phyloP scores from a whole-genome alignment of 2,888 invertebrate genomes.

The Schizaphis graminum region DNA sequence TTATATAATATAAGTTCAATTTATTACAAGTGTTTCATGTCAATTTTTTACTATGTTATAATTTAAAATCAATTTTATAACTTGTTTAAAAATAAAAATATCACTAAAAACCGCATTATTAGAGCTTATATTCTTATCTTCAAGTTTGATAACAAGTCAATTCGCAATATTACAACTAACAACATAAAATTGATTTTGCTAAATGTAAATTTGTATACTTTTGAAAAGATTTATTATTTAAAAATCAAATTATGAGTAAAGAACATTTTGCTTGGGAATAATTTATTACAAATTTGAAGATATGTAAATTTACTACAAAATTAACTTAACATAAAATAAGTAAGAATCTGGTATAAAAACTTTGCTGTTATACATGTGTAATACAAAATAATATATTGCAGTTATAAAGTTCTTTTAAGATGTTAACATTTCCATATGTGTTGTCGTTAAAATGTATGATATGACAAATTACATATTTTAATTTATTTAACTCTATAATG shows the following conservation, averaged over 20 bases:
- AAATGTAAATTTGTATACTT: background rate
- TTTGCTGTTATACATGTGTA: too few species aligned
- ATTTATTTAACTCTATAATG: background rate
- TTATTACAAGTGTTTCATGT: background rate
- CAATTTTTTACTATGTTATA: background rate
- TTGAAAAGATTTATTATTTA: background rate
- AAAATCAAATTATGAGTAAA: background rate
- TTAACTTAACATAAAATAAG: too few species aligned
- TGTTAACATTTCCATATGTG: too few species aligned
- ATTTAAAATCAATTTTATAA: background rate
- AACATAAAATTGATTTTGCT: background rate
- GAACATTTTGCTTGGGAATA: background rate
- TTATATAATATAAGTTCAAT: background rate
- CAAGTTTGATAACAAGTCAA: background rate
- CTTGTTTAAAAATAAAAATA: background rate
- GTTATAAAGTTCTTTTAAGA: too few species aligned
- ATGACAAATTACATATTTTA: background rate
- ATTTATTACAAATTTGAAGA: background rate
- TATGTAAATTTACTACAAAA: too few species aligned
- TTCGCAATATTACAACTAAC: background rate
- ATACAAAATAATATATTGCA: too few species aligned
- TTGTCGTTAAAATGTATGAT: too few species aligned
- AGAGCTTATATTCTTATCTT: background rate
- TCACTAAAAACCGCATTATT: background rate
- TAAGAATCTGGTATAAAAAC: too few species aligned